Conservation (phyloP, 2,797 vertebrate species). For the Delichon dasypus region DNA sequence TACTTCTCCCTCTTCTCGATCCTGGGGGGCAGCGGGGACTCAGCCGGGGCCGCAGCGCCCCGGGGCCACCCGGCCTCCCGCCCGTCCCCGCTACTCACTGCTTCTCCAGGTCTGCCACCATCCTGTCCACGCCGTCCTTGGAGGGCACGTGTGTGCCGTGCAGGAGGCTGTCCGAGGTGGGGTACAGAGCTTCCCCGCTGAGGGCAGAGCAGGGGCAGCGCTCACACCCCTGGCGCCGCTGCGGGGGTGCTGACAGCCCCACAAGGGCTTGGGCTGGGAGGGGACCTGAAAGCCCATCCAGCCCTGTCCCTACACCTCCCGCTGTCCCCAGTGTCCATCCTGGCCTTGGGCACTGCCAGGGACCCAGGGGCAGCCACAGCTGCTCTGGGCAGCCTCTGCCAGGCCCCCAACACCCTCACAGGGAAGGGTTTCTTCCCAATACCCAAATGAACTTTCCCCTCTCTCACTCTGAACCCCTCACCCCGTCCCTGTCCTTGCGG, state of each 20-base stretch:
- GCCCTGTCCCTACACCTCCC: not conserved
- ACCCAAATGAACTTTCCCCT: not conserved
- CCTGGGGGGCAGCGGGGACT: conserved; percentile 68
- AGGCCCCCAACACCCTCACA: rapidly evolving
- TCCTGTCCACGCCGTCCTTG: conserved; percentile 88
- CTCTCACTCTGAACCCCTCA: not conserved
- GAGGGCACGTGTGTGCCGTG: conserved; percentile 92
- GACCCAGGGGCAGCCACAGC: not conserved
- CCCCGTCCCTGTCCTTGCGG: not conserved
- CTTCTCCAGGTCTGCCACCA: conserved; percentile 95
- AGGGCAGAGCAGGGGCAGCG: not conserved
- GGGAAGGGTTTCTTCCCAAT: not conserved
- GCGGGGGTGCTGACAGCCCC: rapidly evolving
- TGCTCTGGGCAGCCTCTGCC: not conserved
- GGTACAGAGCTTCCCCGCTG: conserved; percentile 93
- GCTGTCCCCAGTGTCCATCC: rapidly evolving
- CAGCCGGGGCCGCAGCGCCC: not conserved
- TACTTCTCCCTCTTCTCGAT: conserved; percentile 95
- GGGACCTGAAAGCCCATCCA: too few species aligned
- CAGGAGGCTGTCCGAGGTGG: conserved; percentile 91
- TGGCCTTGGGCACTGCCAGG: not conserved
- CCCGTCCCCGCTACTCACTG: conserved; percentile 81
- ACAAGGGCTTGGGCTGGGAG: too few species aligned
- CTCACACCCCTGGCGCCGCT: rapidly evolving
- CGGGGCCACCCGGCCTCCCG: not conserved